A percentile compares a stretch with the other conserved stretches of the same genome.
phyloP scores from a whole-genome alignment of 2,888 invertebrate species.

The Phaedon cochleariae region DNA sequence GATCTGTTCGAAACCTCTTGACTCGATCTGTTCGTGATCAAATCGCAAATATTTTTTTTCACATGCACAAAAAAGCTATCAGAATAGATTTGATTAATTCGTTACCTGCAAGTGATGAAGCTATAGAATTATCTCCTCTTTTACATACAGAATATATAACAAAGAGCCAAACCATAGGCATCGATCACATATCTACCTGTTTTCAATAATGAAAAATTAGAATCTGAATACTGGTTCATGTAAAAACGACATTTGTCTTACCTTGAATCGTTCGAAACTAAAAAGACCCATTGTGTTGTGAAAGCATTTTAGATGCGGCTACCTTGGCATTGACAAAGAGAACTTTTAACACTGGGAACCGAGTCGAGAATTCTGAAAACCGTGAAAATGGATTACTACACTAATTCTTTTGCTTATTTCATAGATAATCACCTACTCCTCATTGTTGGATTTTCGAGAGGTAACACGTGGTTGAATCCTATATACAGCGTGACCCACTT shows the following conservation, averaged over 20 bases:
- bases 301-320: constrained; percentile 2
- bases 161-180: not conserved
- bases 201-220: not conserved
- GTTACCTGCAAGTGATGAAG: too few species aligned
- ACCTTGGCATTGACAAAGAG: constrained; percentile 12
- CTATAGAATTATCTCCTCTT: too few species aligned
- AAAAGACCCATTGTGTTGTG: not conserved
- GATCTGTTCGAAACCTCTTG: too few species aligned
- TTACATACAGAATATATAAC: not conserved
- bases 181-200: not conserved
- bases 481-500: too few species aligned
- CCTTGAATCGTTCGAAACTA: not conserved
- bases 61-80: too few species aligned
- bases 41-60: too few species aligned
- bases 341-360: constrained; percentile 6
- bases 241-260: not conserved
- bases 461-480: constrained; percentile 9
- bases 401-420: constrained; percentile 16
- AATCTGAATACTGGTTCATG: not conserved
- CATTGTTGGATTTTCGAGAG: constrained; percentile 11
- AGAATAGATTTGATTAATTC: too few species aligned
- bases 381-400: constrained; percentile 18
- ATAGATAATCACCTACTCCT: constrained; percentile 7
- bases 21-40: too few species aligned
- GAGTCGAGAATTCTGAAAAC: not conserved